These are phyloP conservation scores for Staurois parvus DNA, from an alignment of 2,797 vertebrate species.

Conservation along the genomic window DNA sequence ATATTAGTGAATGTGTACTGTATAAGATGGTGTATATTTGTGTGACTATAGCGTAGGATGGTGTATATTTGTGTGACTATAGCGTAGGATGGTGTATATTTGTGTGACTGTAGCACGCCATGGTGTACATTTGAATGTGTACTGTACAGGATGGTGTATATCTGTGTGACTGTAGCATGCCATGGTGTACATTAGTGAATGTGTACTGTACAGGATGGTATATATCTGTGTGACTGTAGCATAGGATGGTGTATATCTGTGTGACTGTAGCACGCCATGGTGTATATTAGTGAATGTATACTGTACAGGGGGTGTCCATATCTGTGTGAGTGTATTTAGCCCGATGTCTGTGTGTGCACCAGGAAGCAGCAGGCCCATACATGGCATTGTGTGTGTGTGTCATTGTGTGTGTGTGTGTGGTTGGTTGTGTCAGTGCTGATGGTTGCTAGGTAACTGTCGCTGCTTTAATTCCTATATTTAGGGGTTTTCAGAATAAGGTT, in stretches of 20 bases:
- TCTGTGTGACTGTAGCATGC: neutral
- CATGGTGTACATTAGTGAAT: too few relatives aligned
- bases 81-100: neutral
- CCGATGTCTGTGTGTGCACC: slow-evolving; percentile 20
- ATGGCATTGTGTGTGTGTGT: slow-evolving; percentile 56
- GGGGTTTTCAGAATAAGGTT: slow-evolving; percentile 64
- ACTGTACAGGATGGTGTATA: neutral
- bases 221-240: neutral
- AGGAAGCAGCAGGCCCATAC: slow-evolving; percentile 60
- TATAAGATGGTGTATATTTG: neutral
- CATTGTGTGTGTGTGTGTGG: slow-evolving; percentile 59
- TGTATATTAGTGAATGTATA: neutral
- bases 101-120: neutral
- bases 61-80: too few relatives aligned
- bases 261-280: too few relatives aligned
- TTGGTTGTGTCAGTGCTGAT: slow-evolving; percentile 58
- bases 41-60: neutral
- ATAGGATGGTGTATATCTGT: neutral
- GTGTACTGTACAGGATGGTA: neutral
- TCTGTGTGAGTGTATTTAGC: slow-evolving; percentile 7
- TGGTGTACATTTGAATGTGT: neutral
- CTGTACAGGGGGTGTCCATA: neutral
- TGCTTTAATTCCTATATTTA: slow-evolving; percentile 64
- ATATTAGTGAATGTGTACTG: neutral
- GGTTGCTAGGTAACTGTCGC: slow-evolving; percentile 63